Evolutionary conservation across 2,797 vertebrate species (phyloP), one percentile per base, ranked within the genome.

Genomic region (Rhinichthys osculus): DNA sequence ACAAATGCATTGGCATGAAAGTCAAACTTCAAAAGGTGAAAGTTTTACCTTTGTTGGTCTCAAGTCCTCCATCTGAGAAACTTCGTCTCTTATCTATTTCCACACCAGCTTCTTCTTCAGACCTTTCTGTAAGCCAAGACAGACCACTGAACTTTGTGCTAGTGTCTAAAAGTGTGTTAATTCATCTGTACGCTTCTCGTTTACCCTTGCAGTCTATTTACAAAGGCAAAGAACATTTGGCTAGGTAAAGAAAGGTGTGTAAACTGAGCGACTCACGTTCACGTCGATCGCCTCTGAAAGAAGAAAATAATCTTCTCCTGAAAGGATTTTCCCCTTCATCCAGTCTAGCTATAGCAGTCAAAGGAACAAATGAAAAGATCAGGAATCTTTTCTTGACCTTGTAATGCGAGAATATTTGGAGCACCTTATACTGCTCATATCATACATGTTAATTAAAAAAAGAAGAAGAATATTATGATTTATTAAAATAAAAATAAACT

Each of bases 231-330:
- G 9, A 38, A 4, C 13, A 69, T n/a, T 38, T 52, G 5, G 42
- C 81, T 16, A 33, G 42, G n/a, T 27, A 10, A 78, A 86, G 62
- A 79, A 74, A 40, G 64, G 78, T 81, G 17, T 77, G 62, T 40
- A 66, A 71, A 79, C 35, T 30, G 52, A 67, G 33, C 54, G 40
- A 84, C 86, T 87, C 40, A 89, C 88, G 38, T 3, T 69, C 69
- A 44, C 77, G 79, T 50, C 40, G 81, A 50, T 85, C 81, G 30
- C 81, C 35, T 73, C 89, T 67, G 3, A 90, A 70, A 66, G 89
- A 90, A 3, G 76, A 88, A 84, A 90, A 90, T 1, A 90, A 7
- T 82, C 71, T 76, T 8, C 83, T 85, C 54, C 57, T 71, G 78
- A 73, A 88, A 87, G 4, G 1, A 67, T 38, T 89, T 54, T 13